phyloP scores from a whole-genome alignment of 1,140 invertebrate species.

The Trachelipus rathkii region DNA sequence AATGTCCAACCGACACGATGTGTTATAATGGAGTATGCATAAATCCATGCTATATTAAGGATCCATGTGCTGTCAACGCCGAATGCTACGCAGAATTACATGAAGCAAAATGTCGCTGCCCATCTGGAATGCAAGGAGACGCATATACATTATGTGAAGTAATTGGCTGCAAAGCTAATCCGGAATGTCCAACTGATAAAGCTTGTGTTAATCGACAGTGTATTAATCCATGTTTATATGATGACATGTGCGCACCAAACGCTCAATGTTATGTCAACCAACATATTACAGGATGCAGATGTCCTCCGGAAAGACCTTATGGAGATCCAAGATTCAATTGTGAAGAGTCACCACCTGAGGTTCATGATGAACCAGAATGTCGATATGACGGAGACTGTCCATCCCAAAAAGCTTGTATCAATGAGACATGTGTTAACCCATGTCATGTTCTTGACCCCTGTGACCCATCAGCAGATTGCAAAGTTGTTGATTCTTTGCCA shows the following conservation, averaged over 20 bases:
- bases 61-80: constrained; percentile 72
- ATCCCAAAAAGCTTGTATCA: constrained; percentile 48
- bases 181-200: constrained; percentile 49
- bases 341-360: constrained; percentile 75
- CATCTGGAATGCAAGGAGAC: constrained; percentile 47
- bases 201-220: constrained; percentile 50
- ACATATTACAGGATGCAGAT: constrained; percentile 76
- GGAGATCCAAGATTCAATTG: constrained; percentile 50
- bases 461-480: constrained; percentile 52
- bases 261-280: constrained; percentile 76
- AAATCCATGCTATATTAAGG: constrained; percentile 67
- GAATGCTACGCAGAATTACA: constrained; percentile 75
- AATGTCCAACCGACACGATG: constrained; percentile 69
- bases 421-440: constrained; percentile 68
- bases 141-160: constrained; percentile 46
- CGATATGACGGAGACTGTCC: constrained; percentile 49
- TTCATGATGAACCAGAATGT: constrained; percentile 52
- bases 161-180: constrained; percentile 42
- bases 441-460: constrained; percentile 74
- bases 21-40: constrained; percentile 79
- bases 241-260: constrained; percentile 68
- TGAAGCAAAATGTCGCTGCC: constrained; percentile 50
- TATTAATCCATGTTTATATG: constrained; percentile 53
- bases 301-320: constrained; percentile 53
- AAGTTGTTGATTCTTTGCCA: constrained; percentile 45